Evolutionary conservation across 1,140 invertebrate species (phyloP), one percentile per base, ranked within the genome.

Genomic region (Monomorium pharaonis): DNA sequence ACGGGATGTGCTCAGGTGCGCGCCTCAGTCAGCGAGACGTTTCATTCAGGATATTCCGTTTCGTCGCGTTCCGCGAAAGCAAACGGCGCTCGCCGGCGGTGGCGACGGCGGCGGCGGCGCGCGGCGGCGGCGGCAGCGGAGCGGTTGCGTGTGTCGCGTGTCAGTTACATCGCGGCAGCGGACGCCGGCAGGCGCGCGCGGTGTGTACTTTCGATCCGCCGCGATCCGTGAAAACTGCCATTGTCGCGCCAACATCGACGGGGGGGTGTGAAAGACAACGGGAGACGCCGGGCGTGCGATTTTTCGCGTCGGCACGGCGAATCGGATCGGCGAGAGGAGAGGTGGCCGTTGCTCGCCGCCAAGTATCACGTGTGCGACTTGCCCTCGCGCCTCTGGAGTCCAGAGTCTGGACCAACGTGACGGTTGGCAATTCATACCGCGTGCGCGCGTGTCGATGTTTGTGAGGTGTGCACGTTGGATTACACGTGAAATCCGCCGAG

Each of bases 131-230:
- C 63, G 90, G 33, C 33, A 5, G 33, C 33, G 33, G 33, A 85
- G 86, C 63, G 90, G 92, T 93, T 93, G 92, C 92, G 92, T 93
- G 92, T 93, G 78, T 89, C 89, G 78, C 65, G 88, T 92, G 94
- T 94, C 94, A 95, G 94, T 95, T 94, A 94, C 94, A 93, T 94
- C 94, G 92, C 93, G 94, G 93, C 94, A 94, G 94, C 91, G 94
- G 93, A 89, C 92, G 94, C 92, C 92, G 94, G 89, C 90, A 92
- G 93, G 89, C 90, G 89, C 81, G 87, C 85, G 88, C 87, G 85
- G 78, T 84, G 88, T 49, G 37, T 7, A 16, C 37, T 83, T 90
- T 65, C 54, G 86, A 72, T 58, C 78, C 80, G 86, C n/a, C 84
- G 84, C 5, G 49, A 69, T 76, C 30, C 67, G 44, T 85, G 86